Percentiles rank a stretch among this genome's conserved stretches.
These are phyloP conservation scores for Muscidifurax raptorellus DNA, from an alignment of 1,140 invertebrate species.

Conservation along the genomic window DNA sequence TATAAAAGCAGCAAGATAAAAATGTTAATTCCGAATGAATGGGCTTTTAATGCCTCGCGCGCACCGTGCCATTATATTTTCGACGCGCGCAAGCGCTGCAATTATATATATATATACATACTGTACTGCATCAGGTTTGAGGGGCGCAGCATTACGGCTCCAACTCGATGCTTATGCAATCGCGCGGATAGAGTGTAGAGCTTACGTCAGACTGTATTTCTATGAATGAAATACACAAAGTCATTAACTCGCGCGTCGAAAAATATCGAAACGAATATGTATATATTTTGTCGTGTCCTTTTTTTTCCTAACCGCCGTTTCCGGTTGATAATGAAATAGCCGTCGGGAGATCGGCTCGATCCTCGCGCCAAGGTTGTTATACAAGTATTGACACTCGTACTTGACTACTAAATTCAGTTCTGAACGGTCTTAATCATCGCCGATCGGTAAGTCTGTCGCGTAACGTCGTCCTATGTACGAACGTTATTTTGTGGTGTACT, in stretches of 20 bases:
- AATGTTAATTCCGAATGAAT: slow-evolving; percentile 31
- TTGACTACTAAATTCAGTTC: not conserved
- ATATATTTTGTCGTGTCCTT: not conserved
- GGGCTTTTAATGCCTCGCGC: slow-evolving; percentile 10
- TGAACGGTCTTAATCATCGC: not conserved
- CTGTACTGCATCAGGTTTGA: slow-evolving; percentile 30
- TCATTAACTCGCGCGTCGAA: slow-evolving; percentile 10
- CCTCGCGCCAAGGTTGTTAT: slow-evolving; percentile 1
- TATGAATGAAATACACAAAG: slow-evolving; percentile 33
- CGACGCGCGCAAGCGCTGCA: not conserved
- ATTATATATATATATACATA: too few relatives aligned
- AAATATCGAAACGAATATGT: not conserved
- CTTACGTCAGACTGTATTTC: slow-evolving; percentile 36
- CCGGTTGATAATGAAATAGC: slow-evolving; percentile 32
- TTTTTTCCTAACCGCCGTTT: slow-evolving; percentile 1
- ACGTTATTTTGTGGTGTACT: not conserved
- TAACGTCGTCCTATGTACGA: not conserved
- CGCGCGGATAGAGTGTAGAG: not conserved
- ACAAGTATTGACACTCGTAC: not conserved
- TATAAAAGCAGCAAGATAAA: slow-evolving; percentile 20
- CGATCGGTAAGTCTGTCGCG: not conserved
- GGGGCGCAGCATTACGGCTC: not conserved
- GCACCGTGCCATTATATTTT: slow-evolving; percentile 17
- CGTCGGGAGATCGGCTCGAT: not conserved
- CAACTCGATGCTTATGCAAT: slow-evolving; percentile 5